A percentile compares a stretch with the other conserved stretches of the same genome.
phyloP scores from a whole-genome alignment of 1,140 invertebrate genomes.

The Dolichoris vasculosae region DNA sequence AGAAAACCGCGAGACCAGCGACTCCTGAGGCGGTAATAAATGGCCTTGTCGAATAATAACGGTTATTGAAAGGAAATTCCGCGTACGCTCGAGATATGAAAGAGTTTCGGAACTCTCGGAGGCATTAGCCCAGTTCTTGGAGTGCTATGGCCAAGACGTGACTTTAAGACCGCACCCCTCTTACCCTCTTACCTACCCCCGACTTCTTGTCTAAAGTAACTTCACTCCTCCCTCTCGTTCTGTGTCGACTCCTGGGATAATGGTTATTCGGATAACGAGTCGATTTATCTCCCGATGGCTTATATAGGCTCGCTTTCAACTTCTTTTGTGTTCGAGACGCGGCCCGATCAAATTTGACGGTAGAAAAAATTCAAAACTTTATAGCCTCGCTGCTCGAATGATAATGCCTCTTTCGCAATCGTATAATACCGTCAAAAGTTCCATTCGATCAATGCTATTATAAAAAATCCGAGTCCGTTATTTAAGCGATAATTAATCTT shows the following conservation, averaged over 20 bases:
- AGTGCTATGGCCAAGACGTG: conserved; percentile 26
- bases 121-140: conserved; percentile 64
- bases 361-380: not conserved
- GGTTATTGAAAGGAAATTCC: conserved; percentile 65
- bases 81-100: conserved; percentile 53
- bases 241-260: conserved; percentile 59
- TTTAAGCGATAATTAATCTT: too few species aligned
- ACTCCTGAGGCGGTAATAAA: conserved; percentile 57
- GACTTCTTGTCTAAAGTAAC: not conserved
- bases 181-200: not conserved
- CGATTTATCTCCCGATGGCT: conserved; percentile 44
- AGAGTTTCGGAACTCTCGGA: conserved; percentile 60
- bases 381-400: not conserved
- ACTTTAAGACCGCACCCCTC: conserved; percentile 19
- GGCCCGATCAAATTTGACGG: conserved; percentile 14
- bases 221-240: conserved; percentile 34
- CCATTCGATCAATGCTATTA: too few species aligned
- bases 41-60: conserved; percentile 62
- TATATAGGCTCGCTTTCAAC: not conserved
- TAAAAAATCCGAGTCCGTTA: too few species aligned
- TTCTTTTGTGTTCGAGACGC: conserved; percentile 9
- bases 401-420: not conserved
- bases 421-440: too few species aligned
- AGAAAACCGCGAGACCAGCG: not conserved
- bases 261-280: conserved; percentile 58